phyloP scores from a whole-genome alignment of 1,140 invertebrate genomes.

The Ooceraea biroi region DNA sequence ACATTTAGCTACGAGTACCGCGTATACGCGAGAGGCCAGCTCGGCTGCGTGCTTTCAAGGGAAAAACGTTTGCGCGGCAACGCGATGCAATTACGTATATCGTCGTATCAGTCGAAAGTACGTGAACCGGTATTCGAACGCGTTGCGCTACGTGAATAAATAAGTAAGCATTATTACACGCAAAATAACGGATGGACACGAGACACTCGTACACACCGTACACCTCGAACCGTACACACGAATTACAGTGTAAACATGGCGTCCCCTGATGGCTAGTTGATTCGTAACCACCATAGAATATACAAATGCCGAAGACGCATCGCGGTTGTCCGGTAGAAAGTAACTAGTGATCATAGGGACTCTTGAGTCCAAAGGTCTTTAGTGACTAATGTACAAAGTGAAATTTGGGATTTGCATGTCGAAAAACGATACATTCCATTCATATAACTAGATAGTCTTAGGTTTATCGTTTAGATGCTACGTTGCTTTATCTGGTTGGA shows the following conservation, averaged over 20 bases:
- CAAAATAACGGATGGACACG: conserved; percentile 60
- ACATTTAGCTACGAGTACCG: not conserved
- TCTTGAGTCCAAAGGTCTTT: no score
- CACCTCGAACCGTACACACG: conserved; percentile 49
- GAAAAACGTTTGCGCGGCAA: not conserved
- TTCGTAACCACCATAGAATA: no score
- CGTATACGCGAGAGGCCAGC: not conserved
- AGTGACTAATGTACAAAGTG: no score
- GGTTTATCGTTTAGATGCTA: no score
- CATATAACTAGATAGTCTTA: no score
- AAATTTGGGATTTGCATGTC: no score
- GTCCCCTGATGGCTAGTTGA: conserved; percentile 21
- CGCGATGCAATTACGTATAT: not conserved
- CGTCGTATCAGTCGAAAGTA: not conserved
- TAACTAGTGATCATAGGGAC: no score
- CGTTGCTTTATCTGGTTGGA: no score
- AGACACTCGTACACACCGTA: conserved; percentile 51
- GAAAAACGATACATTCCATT: no score
- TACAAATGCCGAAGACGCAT: no score
- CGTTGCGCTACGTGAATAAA: conserved; percentile 69
- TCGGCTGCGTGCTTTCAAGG: not conserved
- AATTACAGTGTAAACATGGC: conserved; percentile 72
- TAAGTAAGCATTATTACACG: conserved; percentile 63
- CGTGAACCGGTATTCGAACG: not conserved
- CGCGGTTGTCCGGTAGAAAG: no score